A percentile compares a stretch with the other conserved stretches of the same genome.
Evolutionary conservation across 2,113 vertebrate genomes (phyloP).

Genomic region (Cyprinus carpio): DNA sequence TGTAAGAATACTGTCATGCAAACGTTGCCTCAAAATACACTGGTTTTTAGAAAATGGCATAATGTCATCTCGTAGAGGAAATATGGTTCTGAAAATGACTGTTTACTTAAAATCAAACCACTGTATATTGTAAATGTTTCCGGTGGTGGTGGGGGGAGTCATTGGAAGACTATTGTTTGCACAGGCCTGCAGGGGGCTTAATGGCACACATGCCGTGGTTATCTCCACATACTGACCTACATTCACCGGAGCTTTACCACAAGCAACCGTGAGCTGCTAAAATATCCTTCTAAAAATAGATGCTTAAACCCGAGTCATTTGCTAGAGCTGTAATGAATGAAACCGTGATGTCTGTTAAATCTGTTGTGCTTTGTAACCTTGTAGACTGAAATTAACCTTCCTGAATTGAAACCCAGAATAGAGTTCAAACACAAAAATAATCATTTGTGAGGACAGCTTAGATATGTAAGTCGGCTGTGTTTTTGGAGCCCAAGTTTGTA

Average conservation of each 20-base stretch:
- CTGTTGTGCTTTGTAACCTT: neutral
- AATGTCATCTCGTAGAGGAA: neutral
- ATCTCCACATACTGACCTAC: slow-evolving; percentile 53
- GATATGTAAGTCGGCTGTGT: neutral
- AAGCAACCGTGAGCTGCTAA: slow-evolving; percentile 28
- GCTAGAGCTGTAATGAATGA: slow-evolving; percentile 21
- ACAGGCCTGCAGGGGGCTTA: slow-evolving; percentile 28
- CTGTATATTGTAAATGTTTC: neutral
- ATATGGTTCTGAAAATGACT: neutral
- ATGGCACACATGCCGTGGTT: slow-evolving; percentile 24
- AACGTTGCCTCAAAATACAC: neutral
- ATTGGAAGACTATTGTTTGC: slow-evolving; percentile 20
- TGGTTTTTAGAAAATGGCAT: neutral
- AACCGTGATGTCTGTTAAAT: slow-evolving; percentile 29
- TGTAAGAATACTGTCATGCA: neutral
- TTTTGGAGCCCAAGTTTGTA: neutral
- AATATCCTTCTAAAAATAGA: slow-evolving; percentile 39
- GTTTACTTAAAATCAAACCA: neutral
- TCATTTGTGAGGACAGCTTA: neutral
- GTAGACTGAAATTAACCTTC: neutral
- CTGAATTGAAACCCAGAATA: neutral
- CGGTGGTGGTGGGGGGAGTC: neutral
- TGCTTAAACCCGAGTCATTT: neutral
- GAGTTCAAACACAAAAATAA: neutral
- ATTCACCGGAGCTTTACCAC: slow-evolving; percentile 50